phyloP scores from a whole-genome alignment of 2,888 invertebrate species.

The Stomorhina lunata region DNA sequence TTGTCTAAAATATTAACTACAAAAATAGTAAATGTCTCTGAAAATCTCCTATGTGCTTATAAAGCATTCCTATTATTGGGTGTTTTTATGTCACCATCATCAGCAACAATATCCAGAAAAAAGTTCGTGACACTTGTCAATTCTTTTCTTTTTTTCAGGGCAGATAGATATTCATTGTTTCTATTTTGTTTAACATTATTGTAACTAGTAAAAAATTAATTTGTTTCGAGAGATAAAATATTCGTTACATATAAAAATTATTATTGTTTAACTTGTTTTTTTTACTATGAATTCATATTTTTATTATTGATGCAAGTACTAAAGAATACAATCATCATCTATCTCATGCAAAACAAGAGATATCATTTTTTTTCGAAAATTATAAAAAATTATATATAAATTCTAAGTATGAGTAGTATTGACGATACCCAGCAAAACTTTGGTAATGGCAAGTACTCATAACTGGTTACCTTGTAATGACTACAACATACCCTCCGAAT shows the following conservation, averaged over 20 bases:
- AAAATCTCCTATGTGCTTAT: no score
- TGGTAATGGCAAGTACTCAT: no score
- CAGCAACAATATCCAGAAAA: not conserved
- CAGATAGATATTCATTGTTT: slow-evolving; percentile 23
- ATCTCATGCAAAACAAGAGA: slow-evolving; percentile 36
- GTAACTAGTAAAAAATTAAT: slow-evolving; percentile 37
- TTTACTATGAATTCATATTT: slow-evolving; percentile 12
- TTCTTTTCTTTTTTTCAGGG: not conserved
- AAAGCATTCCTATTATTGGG: not conserved
- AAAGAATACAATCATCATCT: no score
- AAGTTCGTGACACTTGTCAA: slow-evolving; percentile 44
- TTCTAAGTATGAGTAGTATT: slow-evolving; percentile 11
- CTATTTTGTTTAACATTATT: not conserved
- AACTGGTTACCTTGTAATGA: no score
- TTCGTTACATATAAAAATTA: not conserved
- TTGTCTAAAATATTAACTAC: no score
- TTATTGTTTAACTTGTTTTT: slow-evolving; percentile 2
- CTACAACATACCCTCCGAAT: no score
- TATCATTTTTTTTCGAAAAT: slow-evolving; percentile 29
- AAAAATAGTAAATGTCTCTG: no score
- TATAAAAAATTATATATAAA: not conserved
- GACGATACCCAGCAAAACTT: no score
- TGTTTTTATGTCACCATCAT: not conserved
- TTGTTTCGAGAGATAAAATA: slow-evolving; percentile 29
- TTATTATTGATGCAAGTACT: slow-evolving; percentile 27